Evolutionary conservation across 2,113 vertebrate species (phyloP), one percentile per base, ranked within the genome.

Genomic region (Chaetodon auriga): DNA sequence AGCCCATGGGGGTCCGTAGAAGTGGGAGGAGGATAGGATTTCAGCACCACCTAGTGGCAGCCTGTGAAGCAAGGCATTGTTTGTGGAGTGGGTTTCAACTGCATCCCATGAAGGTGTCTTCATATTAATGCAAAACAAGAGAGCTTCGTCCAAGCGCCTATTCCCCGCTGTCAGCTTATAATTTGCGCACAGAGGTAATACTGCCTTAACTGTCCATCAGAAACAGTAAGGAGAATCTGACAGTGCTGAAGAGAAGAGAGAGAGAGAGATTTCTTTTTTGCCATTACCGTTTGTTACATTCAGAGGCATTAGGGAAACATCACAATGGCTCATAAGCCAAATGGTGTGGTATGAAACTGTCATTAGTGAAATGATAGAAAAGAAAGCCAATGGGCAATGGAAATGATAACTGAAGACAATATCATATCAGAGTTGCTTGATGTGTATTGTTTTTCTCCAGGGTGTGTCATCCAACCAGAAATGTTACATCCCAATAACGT

Each of bases 31-130:
- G 63, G 71, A 79, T 73, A 92, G 90, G 84, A 91, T 88, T 93
- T 94, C 82, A 95, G 83, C 91, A 87, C 94, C 95, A 95, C 94
- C 95, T 91, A 92, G 94, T 95, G 95, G 86, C 58, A 6, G 11
- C 43, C 10, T 61, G 12, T 18, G 41, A 58, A 82, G 64, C 13
- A 81, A 62, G 23, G 2, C 30, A 36, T 84, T 75, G 64, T 65
- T 74, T 75, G 6, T 82, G 70, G 55, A 63, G 25, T 2, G 4
- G 49, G 18, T 51, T 77, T 58, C 66, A 49, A 78, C 53, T 54
- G 36, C 46, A 66, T 43, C 19, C 53, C 36, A 36, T 75, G 53
- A 43, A 53, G 51, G 82, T 69, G 30, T 55, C 6, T 43, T 68
- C n/a, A 79, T 60, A 71, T 53, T 58, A 45, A 87, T 74, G 62